Evolutionary conservation across 2,797 vertebrate species (phyloP), one percentile per base, ranked within the genome.

Genomic region (Microtus californicus): DNA sequence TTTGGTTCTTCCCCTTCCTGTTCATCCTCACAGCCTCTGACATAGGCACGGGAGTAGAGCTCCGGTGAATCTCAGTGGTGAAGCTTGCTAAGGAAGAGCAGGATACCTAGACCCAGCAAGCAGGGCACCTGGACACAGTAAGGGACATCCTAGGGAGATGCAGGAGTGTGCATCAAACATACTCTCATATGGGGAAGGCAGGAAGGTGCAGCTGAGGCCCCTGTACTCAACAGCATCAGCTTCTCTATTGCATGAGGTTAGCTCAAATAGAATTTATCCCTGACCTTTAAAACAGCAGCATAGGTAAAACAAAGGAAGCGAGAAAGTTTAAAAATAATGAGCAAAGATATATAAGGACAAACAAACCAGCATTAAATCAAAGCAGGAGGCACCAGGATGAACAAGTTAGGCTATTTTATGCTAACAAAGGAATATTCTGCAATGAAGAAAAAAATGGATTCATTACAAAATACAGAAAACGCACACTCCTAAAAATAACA

Each of bases 291-390:
- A 71, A 93, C 79, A 71, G 73, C 9, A 29, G 11, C n/a, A 25
- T 76, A 37, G 43, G 37, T 56, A 65, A 73, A 95, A 86, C 86
- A 59, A 67, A 90, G n/a, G 25, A 65, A 67, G 40, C 45, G 19
- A 78, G 67, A 88, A 85, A 73, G 23, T 27, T 90, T 77, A 40
- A 81, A 86, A 85, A 85, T 88, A 73, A 88, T 56, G 73, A 90
- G 59, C 67, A 23, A 45, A 90, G 86, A 59, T 54, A 3, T 7
- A n/a, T 31, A 79, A 69, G 51, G 89, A 43, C 61, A 54, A 71
- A 51, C 73, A 59, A 78, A 51, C 7, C n/a, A 6, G 21, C 73
- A 15, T 87, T 61, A 79, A 73, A 89, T 54, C 74, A 78, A 85
- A 74, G 67, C 73, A 67, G 5, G 54, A 65, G 19, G 23, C 82